phyloP scores from a whole-genome alignment of 2,797 vertebrate genomes.

The Xyrichtys novacula region DNA sequence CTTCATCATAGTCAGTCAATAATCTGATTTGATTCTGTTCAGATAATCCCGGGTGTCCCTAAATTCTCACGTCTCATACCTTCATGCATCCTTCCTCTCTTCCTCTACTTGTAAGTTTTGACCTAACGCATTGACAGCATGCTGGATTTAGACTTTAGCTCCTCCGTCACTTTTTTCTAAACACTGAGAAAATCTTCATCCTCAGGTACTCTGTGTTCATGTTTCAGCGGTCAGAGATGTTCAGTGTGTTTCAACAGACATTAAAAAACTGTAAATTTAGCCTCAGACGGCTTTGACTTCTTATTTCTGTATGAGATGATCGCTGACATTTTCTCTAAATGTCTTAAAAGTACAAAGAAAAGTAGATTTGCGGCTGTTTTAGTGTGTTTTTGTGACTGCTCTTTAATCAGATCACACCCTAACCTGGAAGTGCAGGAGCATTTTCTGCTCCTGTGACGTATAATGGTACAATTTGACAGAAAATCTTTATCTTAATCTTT shows the following conservation, averaged over 20 bases:
- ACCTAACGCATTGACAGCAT: slow-evolving; percentile 32
- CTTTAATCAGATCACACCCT: not conserved
- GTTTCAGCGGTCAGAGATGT: slow-evolving; percentile 21
- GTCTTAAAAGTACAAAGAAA: not conserved
- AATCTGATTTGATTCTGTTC: not conserved
- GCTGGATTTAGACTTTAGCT: slow-evolving; percentile 27
- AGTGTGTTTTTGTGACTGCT: not conserved
- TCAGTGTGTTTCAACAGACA: slow-evolving; percentile 17
- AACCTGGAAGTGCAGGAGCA: not conserved
- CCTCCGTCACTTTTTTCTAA: not conserved
- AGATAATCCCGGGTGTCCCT: not conserved
- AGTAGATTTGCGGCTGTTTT: not conserved
- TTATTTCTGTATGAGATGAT: too few species aligned
- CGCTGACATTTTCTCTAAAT: not conserved
- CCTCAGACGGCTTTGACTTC: not conserved
- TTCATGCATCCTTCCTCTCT: slow-evolving; percentile 16
- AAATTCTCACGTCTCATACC: not conserved
- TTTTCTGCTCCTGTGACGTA: not conserved
- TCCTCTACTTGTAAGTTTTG: slow-evolving; percentile 9
- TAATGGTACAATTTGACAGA: not conserved
- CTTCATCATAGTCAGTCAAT: not conserved
- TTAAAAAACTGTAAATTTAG: not conserved
- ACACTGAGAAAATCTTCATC: not conserved
- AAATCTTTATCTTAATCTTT: too few species aligned
- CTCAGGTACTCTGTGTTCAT: not conserved